phyloP scores from a whole-genome alignment of 2,113 vertebrate genomes.

The Pelvicachromis taeniatus region DNA sequence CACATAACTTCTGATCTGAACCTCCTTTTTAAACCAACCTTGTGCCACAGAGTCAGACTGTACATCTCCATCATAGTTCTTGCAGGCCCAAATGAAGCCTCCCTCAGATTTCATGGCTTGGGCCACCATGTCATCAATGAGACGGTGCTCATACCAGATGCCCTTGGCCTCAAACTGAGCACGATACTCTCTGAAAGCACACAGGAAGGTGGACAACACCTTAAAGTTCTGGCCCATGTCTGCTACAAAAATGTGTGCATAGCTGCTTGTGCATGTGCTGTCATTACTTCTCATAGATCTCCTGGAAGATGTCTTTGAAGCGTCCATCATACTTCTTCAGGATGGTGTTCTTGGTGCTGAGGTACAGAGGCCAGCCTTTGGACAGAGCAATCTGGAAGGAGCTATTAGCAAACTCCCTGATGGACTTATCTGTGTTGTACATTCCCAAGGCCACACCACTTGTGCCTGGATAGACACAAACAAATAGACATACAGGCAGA shows the following conservation, averaged over 20 bases:
- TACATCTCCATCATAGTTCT: constrained; percentile 98
- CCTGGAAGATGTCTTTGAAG: constrained; percentile 99
- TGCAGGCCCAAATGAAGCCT: constrained; percentile 98
- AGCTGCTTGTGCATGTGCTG: not conserved
- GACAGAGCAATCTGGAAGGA: constrained; percentile 93
- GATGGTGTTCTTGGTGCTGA: constrained; percentile 99
- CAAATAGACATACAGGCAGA: not conserved
- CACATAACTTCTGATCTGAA: not conserved
- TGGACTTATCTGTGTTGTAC: constrained; percentile 95
- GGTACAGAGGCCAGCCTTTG: constrained; percentile 90
- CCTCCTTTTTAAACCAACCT: constrained; percentile 69
- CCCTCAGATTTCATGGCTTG: constrained; percentile 97
- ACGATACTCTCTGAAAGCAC: constrained; percentile 81
- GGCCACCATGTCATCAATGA: constrained; percentile 99
- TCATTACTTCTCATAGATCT: constrained; percentile 93
- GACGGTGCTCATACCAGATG: constrained; percentile 97
- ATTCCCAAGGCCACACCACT: constrained; percentile 96
- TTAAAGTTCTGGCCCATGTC: not conserved
- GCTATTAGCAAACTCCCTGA: constrained; percentile 95
- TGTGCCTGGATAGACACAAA: constrained; percentile 68
- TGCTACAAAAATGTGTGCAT: not conserved
- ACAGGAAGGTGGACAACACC: not conserved
- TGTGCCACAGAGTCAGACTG: constrained; percentile 97
- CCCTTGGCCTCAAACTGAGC: constrained; percentile 86
- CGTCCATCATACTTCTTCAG: constrained; percentile 95